phyloP scores from a whole-genome alignment of 2,113 vertebrate species.

The Phasianus colchicus region DNA sequence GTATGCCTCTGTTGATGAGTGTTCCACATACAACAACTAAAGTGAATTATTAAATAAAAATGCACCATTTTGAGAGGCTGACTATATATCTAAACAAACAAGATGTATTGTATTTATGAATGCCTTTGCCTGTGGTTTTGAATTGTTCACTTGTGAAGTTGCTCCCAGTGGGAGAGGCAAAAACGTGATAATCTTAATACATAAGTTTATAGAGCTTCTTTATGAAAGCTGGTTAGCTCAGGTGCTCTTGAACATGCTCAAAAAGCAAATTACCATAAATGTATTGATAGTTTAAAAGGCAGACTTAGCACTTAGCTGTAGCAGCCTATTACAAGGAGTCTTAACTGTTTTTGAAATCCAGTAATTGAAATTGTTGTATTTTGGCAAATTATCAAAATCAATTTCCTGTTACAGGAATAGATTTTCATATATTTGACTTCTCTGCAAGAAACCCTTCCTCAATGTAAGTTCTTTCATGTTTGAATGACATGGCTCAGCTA shows the following conservation, averaged over 20 bases:
- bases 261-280: background rate
- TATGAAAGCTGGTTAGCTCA: background rate
- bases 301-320: background rate
- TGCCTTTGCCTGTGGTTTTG: background rate
- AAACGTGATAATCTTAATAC: background rate
- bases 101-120: background rate
- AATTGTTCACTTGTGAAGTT: background rate
- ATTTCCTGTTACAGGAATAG: background rate
- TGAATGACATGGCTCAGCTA: background rate
- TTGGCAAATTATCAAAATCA: constrained; percentile 2
- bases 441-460: background rate
- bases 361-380: background rate
- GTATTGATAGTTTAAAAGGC: background rate
- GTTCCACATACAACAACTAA: background rate
- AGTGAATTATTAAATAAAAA: background rate
- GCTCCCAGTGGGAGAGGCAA: background rate
- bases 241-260: background rate
- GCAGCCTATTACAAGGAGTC: background rate
- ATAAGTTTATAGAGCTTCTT: background rate
- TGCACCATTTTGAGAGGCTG: background rate
- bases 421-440: background rate
- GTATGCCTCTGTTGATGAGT: background rate
- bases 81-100: background rate
- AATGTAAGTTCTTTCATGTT: background rate
- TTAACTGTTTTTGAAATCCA: background rate